A percentile compares a stretch with the other conserved stretches of the same genome.
These are phyloP conservation scores for Corythornis vintsioides DNA, from an alignment of 2,113 vertebrate species.

Conservation along the genomic window DNA sequence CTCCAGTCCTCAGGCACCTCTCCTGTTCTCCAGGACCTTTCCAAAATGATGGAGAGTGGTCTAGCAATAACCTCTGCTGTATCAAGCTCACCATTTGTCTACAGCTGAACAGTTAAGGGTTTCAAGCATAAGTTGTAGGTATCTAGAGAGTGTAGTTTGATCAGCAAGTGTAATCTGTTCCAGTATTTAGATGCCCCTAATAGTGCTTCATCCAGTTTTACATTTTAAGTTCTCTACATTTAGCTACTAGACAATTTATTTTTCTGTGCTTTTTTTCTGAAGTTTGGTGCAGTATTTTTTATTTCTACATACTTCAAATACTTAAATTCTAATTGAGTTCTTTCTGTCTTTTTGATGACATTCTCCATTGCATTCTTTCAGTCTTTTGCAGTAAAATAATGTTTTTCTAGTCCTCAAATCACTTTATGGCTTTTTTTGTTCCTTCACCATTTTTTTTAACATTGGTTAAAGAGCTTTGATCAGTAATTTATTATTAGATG, in stretches of 20 bases:
- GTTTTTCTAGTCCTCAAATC: neutral
- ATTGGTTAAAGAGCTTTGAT: neutral
- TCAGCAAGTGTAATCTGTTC: neutral
- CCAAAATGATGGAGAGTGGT: too few species aligned
- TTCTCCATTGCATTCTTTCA: neutral
- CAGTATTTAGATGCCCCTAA: neutral
- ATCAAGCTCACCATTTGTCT: neutral
- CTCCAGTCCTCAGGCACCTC: too few species aligned
- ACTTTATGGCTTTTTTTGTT: neutral
- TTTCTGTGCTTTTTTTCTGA: neutral
- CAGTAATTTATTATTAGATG: neutral
- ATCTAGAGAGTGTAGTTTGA: neutral
- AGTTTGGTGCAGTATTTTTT: neutral
- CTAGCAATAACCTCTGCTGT: too few species aligned
- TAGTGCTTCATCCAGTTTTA: neutral
- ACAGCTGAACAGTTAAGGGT: neutral
- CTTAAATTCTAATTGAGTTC: neutral
- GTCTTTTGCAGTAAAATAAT: neutral
- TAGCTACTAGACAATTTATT: neutral
- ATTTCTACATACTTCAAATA: neutral
- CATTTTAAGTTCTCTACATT: neutral
- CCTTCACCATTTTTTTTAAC: neutral
- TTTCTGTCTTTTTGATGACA: neutral
- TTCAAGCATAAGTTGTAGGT: neutral
- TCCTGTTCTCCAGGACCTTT: too few species aligned